Conservation (phyloP, 2,113 vertebrate genomes). For the Scopus umbretta region DNA sequence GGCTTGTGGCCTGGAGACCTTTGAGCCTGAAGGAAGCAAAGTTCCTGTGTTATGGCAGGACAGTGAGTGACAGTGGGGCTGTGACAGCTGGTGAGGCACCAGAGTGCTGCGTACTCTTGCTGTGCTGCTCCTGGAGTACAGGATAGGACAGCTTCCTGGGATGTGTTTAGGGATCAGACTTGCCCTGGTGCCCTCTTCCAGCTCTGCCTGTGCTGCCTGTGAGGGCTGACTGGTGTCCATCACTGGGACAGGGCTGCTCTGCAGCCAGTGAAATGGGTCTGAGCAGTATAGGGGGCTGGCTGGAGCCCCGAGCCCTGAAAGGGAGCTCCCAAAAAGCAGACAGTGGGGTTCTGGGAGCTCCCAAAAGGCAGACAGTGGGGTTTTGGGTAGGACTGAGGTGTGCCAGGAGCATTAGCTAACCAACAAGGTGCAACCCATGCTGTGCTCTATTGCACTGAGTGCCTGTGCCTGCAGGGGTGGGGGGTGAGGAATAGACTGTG, state of each 20-base stretch:
- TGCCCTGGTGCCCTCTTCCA: not conserved
- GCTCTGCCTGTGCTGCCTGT: not conserved
- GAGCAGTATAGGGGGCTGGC: rapidly evolving
- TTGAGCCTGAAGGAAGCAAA: not conserved
- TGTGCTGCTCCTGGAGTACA: not conserved
- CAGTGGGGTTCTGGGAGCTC: not conserved
- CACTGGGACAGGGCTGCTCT: not conserved
- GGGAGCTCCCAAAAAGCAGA: not conserved
- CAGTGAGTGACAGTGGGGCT: not conserved
- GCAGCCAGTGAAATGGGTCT: too few relatives aligned
- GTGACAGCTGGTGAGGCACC: not conserved
- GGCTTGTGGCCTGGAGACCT: not conserved
- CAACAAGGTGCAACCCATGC: not conserved
- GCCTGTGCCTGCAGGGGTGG: not conserved
- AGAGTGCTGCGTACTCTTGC: rapidly evolving
- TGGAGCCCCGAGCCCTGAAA: not conserved
- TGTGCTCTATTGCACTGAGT: rapidly evolving
- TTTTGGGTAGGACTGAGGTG: not conserved
- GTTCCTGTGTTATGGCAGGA: not conserved
- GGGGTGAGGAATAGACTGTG: not conserved
- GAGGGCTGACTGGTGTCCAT: not conserved
- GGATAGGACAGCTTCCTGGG: rapidly evolving
- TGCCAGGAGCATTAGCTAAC: rapidly evolving
- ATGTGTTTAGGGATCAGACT: not conserved
- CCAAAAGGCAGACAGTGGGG: not conserved